Evolutionary conservation across 2,797 vertebrate genomes (phyloP).

Genomic region (Fringilla coelebs): DNA sequence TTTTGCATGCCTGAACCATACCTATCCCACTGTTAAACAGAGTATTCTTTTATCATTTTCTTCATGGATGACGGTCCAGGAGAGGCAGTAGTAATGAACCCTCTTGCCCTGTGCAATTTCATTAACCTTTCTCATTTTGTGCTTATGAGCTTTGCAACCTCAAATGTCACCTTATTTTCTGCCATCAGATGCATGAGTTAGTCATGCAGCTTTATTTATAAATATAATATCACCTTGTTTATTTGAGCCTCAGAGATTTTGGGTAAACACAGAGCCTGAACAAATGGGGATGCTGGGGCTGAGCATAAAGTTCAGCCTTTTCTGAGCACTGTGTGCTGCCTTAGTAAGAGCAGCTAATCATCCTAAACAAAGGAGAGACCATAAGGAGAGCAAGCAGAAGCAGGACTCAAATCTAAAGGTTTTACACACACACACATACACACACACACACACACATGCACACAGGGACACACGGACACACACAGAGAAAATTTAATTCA

Average conservation of each 20-base stretch:
- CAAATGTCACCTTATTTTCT: background rate
- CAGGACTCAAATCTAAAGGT: background rate
- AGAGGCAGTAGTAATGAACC: background rate
- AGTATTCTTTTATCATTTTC: background rate
- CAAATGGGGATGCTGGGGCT: background rate
- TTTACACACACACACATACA: background rate
- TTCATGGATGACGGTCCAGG: background rate
- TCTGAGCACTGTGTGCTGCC: background rate
- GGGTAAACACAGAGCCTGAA: background rate
- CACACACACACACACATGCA: too few relatives aligned
- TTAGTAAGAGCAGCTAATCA: background rate
- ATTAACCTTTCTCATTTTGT: slow-evolving; percentile 10
- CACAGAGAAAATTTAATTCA: background rate
- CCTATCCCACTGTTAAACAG: background rate
- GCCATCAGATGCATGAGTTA: background rate
- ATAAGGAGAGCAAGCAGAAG: background rate
- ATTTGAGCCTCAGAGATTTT: background rate
- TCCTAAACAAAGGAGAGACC: background rate
- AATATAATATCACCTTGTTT: background rate
- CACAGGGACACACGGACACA: too few relatives aligned
- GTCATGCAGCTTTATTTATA: background rate
- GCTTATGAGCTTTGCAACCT: background rate
- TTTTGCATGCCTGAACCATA: background rate
- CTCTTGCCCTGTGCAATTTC: background rate
- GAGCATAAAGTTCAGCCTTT: background rate